phyloP scores from a whole-genome alignment of 2,888 invertebrate genomes.

The Dicycla oo region DNA sequence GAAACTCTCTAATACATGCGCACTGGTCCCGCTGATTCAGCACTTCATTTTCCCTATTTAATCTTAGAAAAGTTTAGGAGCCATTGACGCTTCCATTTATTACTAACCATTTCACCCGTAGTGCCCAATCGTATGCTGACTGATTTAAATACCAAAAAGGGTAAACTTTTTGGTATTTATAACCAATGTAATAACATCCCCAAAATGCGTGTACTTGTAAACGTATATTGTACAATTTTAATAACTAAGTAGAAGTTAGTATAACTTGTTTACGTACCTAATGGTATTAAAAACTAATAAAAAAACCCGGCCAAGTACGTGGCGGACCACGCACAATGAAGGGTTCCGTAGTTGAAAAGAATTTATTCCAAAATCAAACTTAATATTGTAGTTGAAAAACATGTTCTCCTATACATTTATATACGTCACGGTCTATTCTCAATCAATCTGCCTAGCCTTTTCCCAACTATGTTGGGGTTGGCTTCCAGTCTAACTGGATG shows the following conservation, averaged over 20 bases:
- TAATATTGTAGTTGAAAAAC: too few relatives aligned
- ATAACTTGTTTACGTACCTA: not conserved
- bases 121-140: not conserved
- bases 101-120: not conserved
- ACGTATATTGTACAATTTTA: not conserved
- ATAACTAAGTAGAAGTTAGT: not conserved
- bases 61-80: conserved; percentile 25
- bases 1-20: conserved; percentile 79
- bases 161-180: not conserved
- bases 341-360: too few relatives aligned
- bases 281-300: not conserved
- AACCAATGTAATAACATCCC: not conserved
- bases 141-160: not conserved
- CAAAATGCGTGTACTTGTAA: not conserved
- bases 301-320: too few relatives aligned
- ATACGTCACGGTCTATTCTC: too few relatives aligned
- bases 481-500: too few relatives aligned
- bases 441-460: too few relatives aligned
- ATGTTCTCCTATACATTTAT: too few relatives aligned
- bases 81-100: conserved; percentile 15
- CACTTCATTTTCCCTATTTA: conserved; percentile 49
- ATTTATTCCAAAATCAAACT: too few relatives aligned
- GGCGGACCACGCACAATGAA: too few relatives aligned
- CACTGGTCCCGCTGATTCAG: conserved; percentile 61
- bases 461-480: too few relatives aligned